A percentile compares a stretch with the other conserved stretches of the same genome.
Conservation (phyloP, 2,888 invertebrate species). For the Corbicula japonica region DNA sequence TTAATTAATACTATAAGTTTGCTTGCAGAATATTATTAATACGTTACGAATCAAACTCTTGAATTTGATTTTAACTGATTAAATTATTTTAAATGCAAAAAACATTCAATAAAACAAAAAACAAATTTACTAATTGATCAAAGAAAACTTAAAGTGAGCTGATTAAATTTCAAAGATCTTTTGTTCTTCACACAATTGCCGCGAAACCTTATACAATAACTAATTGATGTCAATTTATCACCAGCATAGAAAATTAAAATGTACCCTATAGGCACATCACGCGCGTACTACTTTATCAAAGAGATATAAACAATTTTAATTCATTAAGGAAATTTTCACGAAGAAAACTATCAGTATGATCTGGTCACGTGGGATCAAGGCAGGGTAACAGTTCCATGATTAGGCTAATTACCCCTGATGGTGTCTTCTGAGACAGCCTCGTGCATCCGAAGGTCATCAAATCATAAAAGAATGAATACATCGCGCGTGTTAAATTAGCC, state of each 20-base stretch:
- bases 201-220: too few relatives aligned
- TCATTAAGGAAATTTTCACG: constrained; percentile 60
- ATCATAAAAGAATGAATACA: too few relatives aligned
- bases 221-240: constrained; percentile 27
- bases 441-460: constrained; percentile 45
- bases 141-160: too few relatives aligned
- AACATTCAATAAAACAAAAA: too few relatives aligned
- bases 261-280: constrained; percentile 28
- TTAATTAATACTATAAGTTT: too few relatives aligned
- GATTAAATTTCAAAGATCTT: too few relatives aligned
- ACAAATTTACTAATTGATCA: too few relatives aligned
- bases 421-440: constrained; percentile 39
- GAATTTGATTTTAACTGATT: too few relatives aligned
- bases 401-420: constrained; percentile 58
- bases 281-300: constrained; percentile 57
- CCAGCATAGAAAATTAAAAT: constrained; percentile 26
- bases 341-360: constrained; percentile 57
- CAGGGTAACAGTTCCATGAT: constrained; percentile 49
- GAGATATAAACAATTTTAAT: constrained; percentile 61
- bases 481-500: constrained; percentile 40
- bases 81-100: too few relatives aligned
- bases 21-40: too few relatives aligned
- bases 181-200: too few relatives aligned
- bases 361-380: constrained; percentile 14
- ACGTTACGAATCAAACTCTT: too few relatives aligned